Conservation (phyloP, 2,113 vertebrate genomes). For the Chaetodon trifascialis region DNA sequence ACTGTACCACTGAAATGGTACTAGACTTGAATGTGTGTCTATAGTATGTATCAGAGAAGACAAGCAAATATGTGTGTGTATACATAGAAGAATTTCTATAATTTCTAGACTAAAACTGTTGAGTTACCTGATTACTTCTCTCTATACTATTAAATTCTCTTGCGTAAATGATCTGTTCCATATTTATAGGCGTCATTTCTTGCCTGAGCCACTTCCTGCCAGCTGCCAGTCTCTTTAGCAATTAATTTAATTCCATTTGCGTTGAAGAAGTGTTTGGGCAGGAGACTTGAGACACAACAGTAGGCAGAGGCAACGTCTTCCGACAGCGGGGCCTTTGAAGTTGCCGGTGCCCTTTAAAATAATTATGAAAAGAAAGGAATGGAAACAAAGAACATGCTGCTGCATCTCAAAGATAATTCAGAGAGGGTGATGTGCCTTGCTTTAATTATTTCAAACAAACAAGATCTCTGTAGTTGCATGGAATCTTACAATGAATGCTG, state of each 20-base stretch:
- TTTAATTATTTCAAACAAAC: constrained; percentile 43
- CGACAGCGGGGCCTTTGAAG: constrained; percentile 77
- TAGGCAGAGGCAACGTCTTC: constrained; percentile 60
- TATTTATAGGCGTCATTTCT: constrained; percentile 72
- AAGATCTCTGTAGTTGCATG: constrained; percentile 2
- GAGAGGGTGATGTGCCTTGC: constrained; percentile 15
- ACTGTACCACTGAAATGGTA: no score
- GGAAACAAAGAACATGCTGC: constrained; percentile 49
- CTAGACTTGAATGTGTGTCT: no score
- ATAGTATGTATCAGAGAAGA: not conserved
- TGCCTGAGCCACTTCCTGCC: constrained; percentile 64
- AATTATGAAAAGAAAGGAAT: constrained; percentile 73
- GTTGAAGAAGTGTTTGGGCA: constrained; percentile 58
- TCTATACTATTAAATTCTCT: constrained; percentile 51
- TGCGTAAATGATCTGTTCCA: constrained; percentile 70
- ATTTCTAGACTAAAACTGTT: constrained; percentile 35
- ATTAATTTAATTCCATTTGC: constrained; percentile 76
- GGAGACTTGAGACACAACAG: constrained; percentile 61
- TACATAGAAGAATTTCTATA: not conserved
- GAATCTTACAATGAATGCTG: constrained; percentile 3
- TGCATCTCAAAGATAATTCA: constrained; percentile 54
- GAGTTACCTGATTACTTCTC: constrained; percentile 63
- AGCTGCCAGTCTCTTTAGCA: constrained; percentile 68
- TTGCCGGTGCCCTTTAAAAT: constrained; percentile 72
- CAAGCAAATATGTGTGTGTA: not conserved